Base-by-base conservation (phyloP, 2,888 invertebrate species). In the Ellobium chinense region DNA sequence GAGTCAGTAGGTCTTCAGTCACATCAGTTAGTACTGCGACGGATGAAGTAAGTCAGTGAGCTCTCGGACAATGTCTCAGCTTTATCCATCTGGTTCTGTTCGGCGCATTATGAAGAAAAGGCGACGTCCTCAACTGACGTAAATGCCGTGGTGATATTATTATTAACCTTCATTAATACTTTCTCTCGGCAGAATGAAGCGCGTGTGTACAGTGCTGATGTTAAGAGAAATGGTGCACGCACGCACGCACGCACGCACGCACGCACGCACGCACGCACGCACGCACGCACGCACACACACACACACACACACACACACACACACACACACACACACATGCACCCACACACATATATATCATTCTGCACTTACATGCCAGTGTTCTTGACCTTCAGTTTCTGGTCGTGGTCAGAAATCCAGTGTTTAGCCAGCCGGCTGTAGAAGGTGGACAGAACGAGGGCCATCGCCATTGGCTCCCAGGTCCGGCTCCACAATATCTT, bases 401-500 rank as follows among this genome's bases (percentile, higher is more conserved):
- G 82, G 81, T 91, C 91, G 4, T 87, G 82, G 69, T 92, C 92
- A 75, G 87, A 85, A 31, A 88, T 88, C 80, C 87, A 89, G 5
- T 80, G 3, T 29, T 85, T 86, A 58, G 90, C 84, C 37, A 92
- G 83, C 29, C 87, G 85, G 77, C 87, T 87, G 73, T 87, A 88
- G 29, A 92, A 87, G 77, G 88, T 88, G 69, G 91, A 91, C 72
- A 91, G 85, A 21, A 92, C 87, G 2, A 92, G 83, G 37, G 92
- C 91, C 66, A 92, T 82, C 46, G 92, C 90, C 56, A 92, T 90
- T 0, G 92, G 92, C 56, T 92, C 89, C 68, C 91, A 91, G 70
- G 91, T 89, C 60, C 89, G 84, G 72, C 89, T 88, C 92, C 92
- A 92, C n/a, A 92, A 82, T 3, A 90, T 83, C 80, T 90, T 89